These are phyloP conservation scores for Hippocampus abdominalis DNA, from an alignment of 2,113 vertebrate genomes.

Conservation along the genomic window DNA sequence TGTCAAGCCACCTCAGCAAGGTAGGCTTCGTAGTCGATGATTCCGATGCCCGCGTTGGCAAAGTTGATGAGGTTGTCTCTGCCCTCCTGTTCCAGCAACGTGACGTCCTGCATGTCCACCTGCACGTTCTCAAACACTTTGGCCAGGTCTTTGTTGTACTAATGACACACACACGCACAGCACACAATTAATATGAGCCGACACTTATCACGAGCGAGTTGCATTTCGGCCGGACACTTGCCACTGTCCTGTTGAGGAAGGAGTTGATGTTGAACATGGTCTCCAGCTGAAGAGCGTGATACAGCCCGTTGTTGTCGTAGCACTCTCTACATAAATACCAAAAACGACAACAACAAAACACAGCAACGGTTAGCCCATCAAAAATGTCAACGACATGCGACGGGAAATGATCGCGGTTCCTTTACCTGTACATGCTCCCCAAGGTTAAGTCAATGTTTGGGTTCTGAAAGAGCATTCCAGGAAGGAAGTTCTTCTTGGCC, in stretches of 20 bases:
- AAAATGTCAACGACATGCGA: too few relatives aligned
- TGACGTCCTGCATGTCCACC: slow-evolving; percentile 76
- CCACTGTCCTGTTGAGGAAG: slow-evolving; percentile 79
- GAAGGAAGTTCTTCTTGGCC: slow-evolving; percentile 83
- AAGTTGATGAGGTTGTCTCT: slow-evolving; percentile 84
- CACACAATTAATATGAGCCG: background rate
- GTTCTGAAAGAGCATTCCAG: slow-evolving; percentile 83
- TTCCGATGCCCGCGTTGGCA: slow-evolving; percentile 76
- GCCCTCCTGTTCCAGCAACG: slow-evolving; percentile 79
- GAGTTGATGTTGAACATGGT: slow-evolving; percentile 81
- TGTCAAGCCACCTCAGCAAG: slow-evolving; percentile 79
- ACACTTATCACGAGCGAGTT: background rate
- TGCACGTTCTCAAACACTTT: slow-evolving; percentile 76
- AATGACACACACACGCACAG: background rate
- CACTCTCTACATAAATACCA: slow-evolving; percentile 76
- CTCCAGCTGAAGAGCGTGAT: slow-evolving; percentile 85
- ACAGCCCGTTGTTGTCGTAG: slow-evolving; percentile 86
- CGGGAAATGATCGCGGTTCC: too few relatives aligned
- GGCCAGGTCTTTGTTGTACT: slow-evolving; percentile 80
- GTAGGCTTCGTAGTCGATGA: slow-evolving; percentile 76
- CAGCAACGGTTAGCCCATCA: background rate
- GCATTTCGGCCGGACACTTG: slow-evolving; percentile 55
- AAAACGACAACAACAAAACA: background rate
- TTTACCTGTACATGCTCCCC: slow-evolving; percentile 71
- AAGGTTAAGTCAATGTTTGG: slow-evolving; percentile 81